Evolutionary conservation across 2,113 vertebrate genomes (phyloP).

Genomic region (Synodontis membranacea): DNA sequence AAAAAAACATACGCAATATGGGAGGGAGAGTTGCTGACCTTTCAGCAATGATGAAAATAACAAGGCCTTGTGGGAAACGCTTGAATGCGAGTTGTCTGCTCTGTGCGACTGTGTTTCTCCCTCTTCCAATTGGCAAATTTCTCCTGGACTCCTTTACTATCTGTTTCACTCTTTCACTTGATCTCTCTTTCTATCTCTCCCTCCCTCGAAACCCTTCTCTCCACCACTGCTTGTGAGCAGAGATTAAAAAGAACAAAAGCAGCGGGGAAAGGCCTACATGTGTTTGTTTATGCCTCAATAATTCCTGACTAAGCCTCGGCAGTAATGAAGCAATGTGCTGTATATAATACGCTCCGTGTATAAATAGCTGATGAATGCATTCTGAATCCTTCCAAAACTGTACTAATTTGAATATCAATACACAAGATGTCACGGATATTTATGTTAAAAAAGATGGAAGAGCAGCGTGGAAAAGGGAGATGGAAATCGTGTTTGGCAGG

Average conservation of each 20-base stretch:
- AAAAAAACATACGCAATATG: slow-evolving; percentile 4
- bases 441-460: slow-evolving; percentile 51
- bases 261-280: slow-evolving; percentile 33
- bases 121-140: slow-evolving; percentile 13
- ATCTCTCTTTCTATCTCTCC: slow-evolving; percentile 27
- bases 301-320: slow-evolving; percentile 54
- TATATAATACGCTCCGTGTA: slow-evolving; percentile 52
- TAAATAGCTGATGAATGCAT: slow-evolving; percentile 65
- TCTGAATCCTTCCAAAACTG: slow-evolving; percentile 63
- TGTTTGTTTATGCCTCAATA: slow-evolving; percentile 56
- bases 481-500: slow-evolving; percentile 51
- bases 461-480: slow-evolving; percentile 44
- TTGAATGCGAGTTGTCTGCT: slow-evolving; percentile 24
- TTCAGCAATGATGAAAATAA: slow-evolving; percentile 46
- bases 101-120: slow-evolving; percentile 13
- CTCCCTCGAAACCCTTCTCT: slow-evolving; percentile 32
- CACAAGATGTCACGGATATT: slow-evolving; percentile 61
- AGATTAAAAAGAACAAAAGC: slow-evolving; percentile 44
- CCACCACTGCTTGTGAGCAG: slow-evolving; percentile 40
- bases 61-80: slow-evolving; percentile 31
- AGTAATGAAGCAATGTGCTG: slow-evolving; percentile 47
- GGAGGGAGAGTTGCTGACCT: slow-evolving; percentile 27
- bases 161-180: not conserved
- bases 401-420: slow-evolving; percentile 71
- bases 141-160: not conserved